Conservation (phyloP, 2,113 vertebrate genomes). For the Xenopus laevis region DNA sequence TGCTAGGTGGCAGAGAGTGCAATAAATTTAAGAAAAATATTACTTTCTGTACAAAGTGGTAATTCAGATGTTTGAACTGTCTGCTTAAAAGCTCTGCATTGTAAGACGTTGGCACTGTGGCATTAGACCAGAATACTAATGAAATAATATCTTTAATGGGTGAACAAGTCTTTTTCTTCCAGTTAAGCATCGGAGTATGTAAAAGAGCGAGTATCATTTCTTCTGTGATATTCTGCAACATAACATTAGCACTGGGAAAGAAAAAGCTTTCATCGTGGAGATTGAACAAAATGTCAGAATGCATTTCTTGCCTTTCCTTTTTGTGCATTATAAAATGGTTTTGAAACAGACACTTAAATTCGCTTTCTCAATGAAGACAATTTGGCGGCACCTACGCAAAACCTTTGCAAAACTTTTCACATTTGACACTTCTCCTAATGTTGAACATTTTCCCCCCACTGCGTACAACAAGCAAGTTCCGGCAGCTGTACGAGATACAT, state of each 20-base stretch:
- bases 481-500: background rate
- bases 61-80: slow-evolving; percentile 23
- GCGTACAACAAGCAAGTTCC: background rate
- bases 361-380: background rate
- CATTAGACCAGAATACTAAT: slow-evolving; percentile 19
- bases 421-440: background rate
- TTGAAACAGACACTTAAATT: background rate
- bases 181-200: background rate
- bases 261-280: background rate
- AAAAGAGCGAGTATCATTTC: background rate
- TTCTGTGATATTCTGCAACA: background rate
- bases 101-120: slow-evolving; percentile 9
- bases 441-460: background rate
- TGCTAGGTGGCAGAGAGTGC: slow-evolving; percentile 28
- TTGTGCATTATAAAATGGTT: background rate
- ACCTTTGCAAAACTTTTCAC: background rate
- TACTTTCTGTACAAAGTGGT: slow-evolving; percentile 14
- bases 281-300: slow-evolving; percentile 1
- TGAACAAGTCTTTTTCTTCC: slow-evolving; percentile 9
- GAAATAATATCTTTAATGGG: background rate
- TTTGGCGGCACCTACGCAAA: background rate
- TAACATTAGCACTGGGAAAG: slow-evolving; percentile 6
- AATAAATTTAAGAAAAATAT: slow-evolving; percentile 40
- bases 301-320: background rate
- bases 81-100: slow-evolving; percentile 33